Evolutionary conservation across 2,888 invertebrate species (phyloP), one percentile per base, ranked within the genome.

Genomic region (Rhimphoctona megacephalus): DNA sequence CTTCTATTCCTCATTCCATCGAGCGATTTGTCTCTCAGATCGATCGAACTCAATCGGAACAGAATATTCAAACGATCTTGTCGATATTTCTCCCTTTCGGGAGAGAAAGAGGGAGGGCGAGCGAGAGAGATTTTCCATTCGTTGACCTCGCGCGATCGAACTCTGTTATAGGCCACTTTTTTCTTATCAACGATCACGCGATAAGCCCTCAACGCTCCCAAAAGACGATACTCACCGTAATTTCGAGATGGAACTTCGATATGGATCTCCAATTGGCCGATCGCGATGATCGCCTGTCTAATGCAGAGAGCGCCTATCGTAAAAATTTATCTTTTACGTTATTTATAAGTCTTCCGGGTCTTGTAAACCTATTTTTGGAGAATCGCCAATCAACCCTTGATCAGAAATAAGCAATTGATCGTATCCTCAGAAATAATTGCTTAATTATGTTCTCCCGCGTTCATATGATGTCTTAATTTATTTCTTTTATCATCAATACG

Each of bases 31-130:
- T 64, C 61, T 36, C 54, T 22, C 22, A 57, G 76, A 64, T 76
- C 76, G 76, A 76, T 76, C 61, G 25, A 46, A 25, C 76, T 61
- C 30, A 36, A 66, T 77, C 33, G 49, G 22, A 49, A 66, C 30
- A 57, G 17, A 74, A 64, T 49, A 49, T 77, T 25, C 30, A 7
- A 11, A 49, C 54, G 52, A 73, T 54, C 73, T 36, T 49, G 14
- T 33, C 52, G 73, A 54, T 54, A 54, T 73, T 73, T 54, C 22
- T 36, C 54, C 22, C n/a, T 30, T 25, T 11, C 22, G 25, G 30
- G 61, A 11, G 61, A 61, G 30, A n/a, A 19, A 46, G 33, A 43
- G 11, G 3, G 19, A n/a, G 19, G 17, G 25, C n/a, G 17, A 61
- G 61, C 6, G 61, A 61, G 30, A 9, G 30, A 25, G n/a, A 4